These are phyloP conservation scores for Phoxinus dragarum DNA, from an alignment of 2,797 vertebrate genomes.

Conservation along the genomic window DNA sequence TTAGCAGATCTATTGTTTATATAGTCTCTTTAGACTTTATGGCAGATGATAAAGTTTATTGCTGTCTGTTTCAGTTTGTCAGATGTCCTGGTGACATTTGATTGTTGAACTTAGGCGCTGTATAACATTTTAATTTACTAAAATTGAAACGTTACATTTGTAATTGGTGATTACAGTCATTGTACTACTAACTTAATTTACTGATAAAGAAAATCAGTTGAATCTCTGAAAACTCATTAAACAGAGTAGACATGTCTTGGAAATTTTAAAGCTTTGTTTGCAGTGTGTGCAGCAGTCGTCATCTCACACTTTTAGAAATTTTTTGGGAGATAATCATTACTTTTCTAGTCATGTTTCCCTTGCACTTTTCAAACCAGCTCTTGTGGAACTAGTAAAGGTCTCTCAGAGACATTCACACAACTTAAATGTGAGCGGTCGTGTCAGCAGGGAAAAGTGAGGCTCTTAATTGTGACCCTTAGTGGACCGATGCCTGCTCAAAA, in stretches of 20 bases:
- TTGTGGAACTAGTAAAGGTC: background rate
- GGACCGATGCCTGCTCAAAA: slow-evolving; percentile 19
- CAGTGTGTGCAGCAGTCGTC: background rate
- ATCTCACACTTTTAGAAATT: background rate
- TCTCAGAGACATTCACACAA: background rate
- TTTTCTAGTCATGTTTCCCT: background rate
- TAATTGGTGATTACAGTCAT: background rate
- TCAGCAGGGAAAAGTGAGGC: background rate
- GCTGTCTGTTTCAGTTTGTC: background rate
- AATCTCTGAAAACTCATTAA: background rate
- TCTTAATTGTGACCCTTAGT: slow-evolving; percentile 27
- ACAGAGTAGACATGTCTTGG: background rate
- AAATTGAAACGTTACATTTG: background rate
- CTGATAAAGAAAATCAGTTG: background rate
- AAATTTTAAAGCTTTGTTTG: background rate
- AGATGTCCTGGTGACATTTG: background rate
- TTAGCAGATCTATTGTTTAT: background rate
- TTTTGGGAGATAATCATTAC: background rate
- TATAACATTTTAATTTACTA: background rate
- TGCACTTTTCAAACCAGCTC: slow-evolving; percentile 28
- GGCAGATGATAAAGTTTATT: background rate
- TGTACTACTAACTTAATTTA: background rate
- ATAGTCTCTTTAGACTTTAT: background rate
- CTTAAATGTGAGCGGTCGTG: background rate
- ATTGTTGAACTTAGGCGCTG: background rate